A percentile compares a stretch with the other conserved stretches of the same genome.
These are phyloP conservation scores for Catagonus wagneri DNA, from an alignment of 2,113 vertebrate species.

Conservation along the genomic window DNA sequence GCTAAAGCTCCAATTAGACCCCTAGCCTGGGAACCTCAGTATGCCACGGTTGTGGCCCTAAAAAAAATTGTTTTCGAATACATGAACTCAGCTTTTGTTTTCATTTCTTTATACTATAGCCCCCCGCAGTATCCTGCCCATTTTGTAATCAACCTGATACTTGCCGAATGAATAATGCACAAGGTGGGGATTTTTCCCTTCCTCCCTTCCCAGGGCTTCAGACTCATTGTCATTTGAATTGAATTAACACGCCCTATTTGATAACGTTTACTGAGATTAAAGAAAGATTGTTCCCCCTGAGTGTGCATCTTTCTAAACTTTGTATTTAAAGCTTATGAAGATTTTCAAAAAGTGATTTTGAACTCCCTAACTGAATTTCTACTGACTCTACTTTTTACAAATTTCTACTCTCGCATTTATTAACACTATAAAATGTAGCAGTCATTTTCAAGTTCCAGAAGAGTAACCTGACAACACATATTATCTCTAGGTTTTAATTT, in stretches of 20 bases:
- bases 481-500: background rate
- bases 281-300: background rate
- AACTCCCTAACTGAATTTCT: background rate
- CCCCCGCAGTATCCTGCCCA: fast-evolving
- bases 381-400: background rate
- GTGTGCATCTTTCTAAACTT: background rate
- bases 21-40: too few species aligned
- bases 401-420: background rate
- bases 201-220: background rate
- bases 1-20: too few species aligned
- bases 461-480: background rate
- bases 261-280: background rate
- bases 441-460: background rate
- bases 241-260: background rate
- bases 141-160: background rate
- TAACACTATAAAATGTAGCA: background rate
- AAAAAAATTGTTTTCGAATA: background rate
- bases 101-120: background rate
- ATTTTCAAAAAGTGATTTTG: background rate
- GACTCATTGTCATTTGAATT: background rate
- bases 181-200: background rate
- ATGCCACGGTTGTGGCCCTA: too few species aligned
- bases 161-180: background rate
- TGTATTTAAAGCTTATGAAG: background rate
- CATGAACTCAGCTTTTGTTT: background rate